Evolutionary conservation across 1,140 invertebrate species (phyloP), one percentile per base, ranked within the genome.

Genomic region (Apis dorsata): DNA sequence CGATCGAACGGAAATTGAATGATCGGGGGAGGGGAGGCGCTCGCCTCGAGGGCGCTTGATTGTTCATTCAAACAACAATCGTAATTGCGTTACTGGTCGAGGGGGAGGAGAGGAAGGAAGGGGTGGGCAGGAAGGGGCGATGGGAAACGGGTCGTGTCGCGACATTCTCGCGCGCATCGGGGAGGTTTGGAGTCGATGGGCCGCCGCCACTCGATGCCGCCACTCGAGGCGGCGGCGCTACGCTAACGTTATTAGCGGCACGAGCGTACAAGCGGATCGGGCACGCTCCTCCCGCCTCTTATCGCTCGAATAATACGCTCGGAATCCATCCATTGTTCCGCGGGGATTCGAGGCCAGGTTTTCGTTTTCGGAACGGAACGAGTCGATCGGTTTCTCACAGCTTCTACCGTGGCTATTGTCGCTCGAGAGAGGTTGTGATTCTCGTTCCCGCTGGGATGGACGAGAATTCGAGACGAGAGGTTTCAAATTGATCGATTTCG

Each of bases 51-150:
- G 93, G 93, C 92, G 92, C 93, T 94, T 94, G 93, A 94, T 94
- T 94, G 93, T 94, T 94, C 93, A 94, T 94, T 94, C 93, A 94
- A 94, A 94, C 93, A 94, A 94, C 93, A 94, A 94, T 94, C 92
- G 93, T 94, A 94, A 94, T 94, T 94, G 93, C 93, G 92, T 94
- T 94, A 94, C 91, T 91, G 90, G 88, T 87, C 89, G 86, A 7
- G 49, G 74, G 74, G 73, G 85, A 73, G 78, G 74, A 60, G 78
- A 73, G 81, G 75, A 53, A n/a, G 63, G 71, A 65, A 80, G 55
- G 70, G 62, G 82, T 49, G 51, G 44, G 66, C 76, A 72, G 21
- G 51, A 70, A 17, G 68, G 68, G 10, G 49, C 15, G 53, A 55
- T 55, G 19, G 71, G 77, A 66, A 72, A 57, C 51, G 60, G 3